Base-by-base conservation (phyloP, 2,888 invertebrate species). In the Linyphia triangularis region DNA sequence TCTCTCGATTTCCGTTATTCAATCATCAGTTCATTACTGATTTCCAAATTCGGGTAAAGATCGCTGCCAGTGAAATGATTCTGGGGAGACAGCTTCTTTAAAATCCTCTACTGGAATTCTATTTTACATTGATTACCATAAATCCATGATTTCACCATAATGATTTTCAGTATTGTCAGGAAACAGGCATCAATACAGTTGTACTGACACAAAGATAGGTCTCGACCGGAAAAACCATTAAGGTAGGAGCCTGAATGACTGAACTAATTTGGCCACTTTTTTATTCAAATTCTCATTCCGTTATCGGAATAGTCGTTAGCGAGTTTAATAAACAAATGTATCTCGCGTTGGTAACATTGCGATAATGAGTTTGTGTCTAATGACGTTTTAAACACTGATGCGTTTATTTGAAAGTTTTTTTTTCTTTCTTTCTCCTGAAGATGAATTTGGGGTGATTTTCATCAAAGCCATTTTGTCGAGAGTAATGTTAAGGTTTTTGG, bases 241-340 rank as follows among this genome's bases (percentile, higher is more conserved):
- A 63, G 61, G 26, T 37, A 28, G 22, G 28, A 13, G n/a, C n/a
- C 19, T 6, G 33, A 73, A 73, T 57, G 59, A 37, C 77, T 40
- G 40, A 61, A n/a, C 77, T 77, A 77, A 77, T 77, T 63, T 63
- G 63, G 37, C 13, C 33, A 9, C 24, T 37, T 37, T 24, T 24
- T 61, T 26, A 30, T 2, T 7, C 3, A 22, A 1, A n/a, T 28
- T 51, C 19, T 40, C 40, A 16, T 24, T 16, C 61, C 43, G 69
- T 40, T 70, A 81, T 81, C 70, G 70, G 69, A 30, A 19, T 13
- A 33, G 24, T 81, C 81, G 70, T 70, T 81, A 81, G 81, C 69
- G 37, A 33, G 59, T 59, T 59, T 81, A 81, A 69, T 81, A 81
- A 81, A 81, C 81, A 77, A 77, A 77, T 77, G 40, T 61, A 19